Conservation (phyloP, 2,888 invertebrate genomes). For the Tigriopus californicus region DNA sequence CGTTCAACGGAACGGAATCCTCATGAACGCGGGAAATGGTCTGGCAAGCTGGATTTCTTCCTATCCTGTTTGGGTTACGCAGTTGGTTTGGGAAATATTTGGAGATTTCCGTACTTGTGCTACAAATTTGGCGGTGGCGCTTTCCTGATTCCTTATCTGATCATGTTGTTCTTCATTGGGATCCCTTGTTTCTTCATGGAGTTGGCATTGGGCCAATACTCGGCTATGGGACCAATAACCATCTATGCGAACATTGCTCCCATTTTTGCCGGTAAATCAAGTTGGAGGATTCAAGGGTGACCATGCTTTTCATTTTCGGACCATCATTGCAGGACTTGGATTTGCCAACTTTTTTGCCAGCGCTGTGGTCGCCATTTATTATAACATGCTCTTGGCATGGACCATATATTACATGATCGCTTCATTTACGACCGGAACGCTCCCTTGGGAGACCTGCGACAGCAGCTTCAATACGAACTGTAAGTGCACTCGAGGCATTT, state of each 20-base stretch:
- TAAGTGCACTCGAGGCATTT: too few relatives aligned
- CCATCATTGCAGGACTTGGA: slow-evolving; percentile 17
- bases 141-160: slow-evolving; percentile 9
- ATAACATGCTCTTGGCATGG: slow-evolving; percentile 37
- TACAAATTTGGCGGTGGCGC: slow-evolving; percentile 69
- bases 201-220: slow-evolving; percentile 15
- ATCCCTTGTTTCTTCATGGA: slow-evolving; percentile 17
- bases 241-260: slow-evolving; percentile 15
- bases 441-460: slow-evolving; percentile 54
- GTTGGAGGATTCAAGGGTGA: background rate
- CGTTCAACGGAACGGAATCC: too few relatives aligned
- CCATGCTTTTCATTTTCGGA: too few relatives aligned
- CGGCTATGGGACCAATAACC: slow-evolving; percentile 15
- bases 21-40: slow-evolving; percentile 64
- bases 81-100: slow-evolving; percentile 88
- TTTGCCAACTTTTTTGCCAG: slow-evolving; percentile 18
- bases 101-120: slow-evolving; percentile 86
- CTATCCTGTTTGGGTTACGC: slow-evolving; percentile 93
- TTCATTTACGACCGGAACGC: slow-evolving; percentile 25
- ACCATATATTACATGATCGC: slow-evolving; percentile 54
- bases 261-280: slow-evolving; percentile 9
- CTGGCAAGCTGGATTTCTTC: slow-evolving; percentile 86
- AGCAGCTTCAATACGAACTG: slow-evolving; percentile 44
- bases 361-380: slow-evolving; percentile 17
- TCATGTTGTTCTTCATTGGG: slow-evolving; percentile 13